Percentiles rank a stretch among this genome's conserved stretches.
Conservation (phyloP, 1,140 invertebrate genomes). For the Drosophila miranda region DNA sequence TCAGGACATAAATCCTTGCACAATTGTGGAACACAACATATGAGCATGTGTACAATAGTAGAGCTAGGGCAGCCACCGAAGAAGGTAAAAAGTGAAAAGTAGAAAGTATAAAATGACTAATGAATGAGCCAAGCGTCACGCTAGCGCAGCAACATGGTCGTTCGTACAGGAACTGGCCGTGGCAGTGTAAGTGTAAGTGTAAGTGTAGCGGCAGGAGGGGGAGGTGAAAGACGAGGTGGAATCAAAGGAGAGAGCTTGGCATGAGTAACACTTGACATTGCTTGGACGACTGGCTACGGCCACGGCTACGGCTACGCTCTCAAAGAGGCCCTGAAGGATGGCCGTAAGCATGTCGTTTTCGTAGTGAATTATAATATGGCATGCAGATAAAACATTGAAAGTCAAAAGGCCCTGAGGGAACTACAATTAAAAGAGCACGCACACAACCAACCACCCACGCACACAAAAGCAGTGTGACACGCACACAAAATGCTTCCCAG, state of each 20-base stretch:
- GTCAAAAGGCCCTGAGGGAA: conserved; percentile 70
- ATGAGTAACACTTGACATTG: conserved; percentile 72
- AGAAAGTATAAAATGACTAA: conserved; percentile 65
- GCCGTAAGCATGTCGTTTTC: conserved; percentile 38
- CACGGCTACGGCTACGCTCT: conserved; percentile 14
- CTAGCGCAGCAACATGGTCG: conserved; percentile 22
- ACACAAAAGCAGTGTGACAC: not conserved
- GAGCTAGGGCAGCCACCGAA: conserved; percentile 9
- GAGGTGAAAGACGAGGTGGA: conserved; percentile 17
- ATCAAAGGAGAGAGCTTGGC: conserved; percentile 23
- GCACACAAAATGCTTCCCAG: not conserved
- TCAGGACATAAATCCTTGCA: conserved; percentile 67
- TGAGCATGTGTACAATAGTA: conserved; percentile 39
- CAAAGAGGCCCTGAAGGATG: conserved; percentile 35
- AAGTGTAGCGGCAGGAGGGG: not conserved
- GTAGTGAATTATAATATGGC: conserved; percentile 74
- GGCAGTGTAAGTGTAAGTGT: no score
- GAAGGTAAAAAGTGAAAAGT: conserved; percentile 40
- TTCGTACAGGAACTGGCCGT: no score
- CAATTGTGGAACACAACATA: conserved; percentile 54
- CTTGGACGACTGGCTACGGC: conserved; percentile 16
- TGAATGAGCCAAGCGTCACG: conserved; percentile 62
- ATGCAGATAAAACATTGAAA: conserved; percentile 78
- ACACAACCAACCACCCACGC: not conserved
- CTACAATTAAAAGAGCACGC: conserved; percentile 67